Evolutionary conservation across 2,797 vertebrate genomes (phyloP), one percentile per base, ranked within the genome.

Genomic region (Perodicticus potto): DNA sequence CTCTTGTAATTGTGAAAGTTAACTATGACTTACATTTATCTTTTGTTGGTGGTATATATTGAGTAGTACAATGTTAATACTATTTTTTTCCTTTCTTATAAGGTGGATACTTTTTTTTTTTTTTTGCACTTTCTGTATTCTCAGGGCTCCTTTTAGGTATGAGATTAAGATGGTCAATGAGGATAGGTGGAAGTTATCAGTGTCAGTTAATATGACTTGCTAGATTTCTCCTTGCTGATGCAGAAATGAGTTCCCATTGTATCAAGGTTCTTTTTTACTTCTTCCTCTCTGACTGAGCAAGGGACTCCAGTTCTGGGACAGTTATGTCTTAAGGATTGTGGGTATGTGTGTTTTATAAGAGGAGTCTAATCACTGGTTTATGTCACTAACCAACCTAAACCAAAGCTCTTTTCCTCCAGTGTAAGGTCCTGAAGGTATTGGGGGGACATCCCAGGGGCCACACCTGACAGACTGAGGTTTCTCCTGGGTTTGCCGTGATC

Each of bases 241-340:
- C 37, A 89, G 59, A 95, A 84, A 83, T 57, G 17, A 55, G 19
- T 89, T 83, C 14, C 80, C 7, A 55, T 77, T 32, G 13, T 45
- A 65, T 78, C 63, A 70, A 55, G 37, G n/a, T 96, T 94, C 27
- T 88, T 93, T 93, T 61, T 81, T 76, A 67, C 43, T 5, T 81
- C 37, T 93, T 82, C 61, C 37, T 87, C n/a, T 63, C 37, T 85
- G 84, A 92, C 80, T 84, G 85, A 94, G 57, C 49, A 82, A 73
- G 69, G 16, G 27, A 53, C 67, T 96, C 37, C 10, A 55, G 29
- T 81, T 95, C 49, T 95, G 10, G 80, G 43, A 70, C 11, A 59
- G 57, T 65, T 73, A 32, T 40, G 9, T 80, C 61, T 89, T 81
- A 87, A 86, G 77, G 63, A 70, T 34, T 86, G 3, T 86, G 25